Conservation (phyloP, 2,888 invertebrate genomes). For the Catocala nupta region DNA sequence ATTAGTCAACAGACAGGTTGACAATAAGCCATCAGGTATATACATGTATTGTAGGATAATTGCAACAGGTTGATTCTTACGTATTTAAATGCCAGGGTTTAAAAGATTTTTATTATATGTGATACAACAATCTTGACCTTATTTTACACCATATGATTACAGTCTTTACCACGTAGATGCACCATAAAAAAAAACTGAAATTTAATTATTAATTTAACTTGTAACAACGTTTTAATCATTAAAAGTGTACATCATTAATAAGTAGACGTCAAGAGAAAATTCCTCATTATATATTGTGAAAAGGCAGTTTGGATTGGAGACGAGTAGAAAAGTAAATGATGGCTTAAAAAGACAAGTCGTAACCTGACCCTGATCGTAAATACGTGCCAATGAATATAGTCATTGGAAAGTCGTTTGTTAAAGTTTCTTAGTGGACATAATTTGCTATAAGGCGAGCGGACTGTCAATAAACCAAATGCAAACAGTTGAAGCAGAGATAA, state of each 20-base stretch:
- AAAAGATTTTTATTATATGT: too few relatives aligned
- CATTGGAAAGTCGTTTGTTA: slow-evolving; percentile 64
- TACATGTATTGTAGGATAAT: too few relatives aligned
- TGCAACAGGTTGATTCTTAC: too few relatives aligned
- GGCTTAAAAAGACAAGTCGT: slow-evolving; percentile 60
- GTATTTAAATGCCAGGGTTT: too few relatives aligned
- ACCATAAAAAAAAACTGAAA: too few relatives aligned
- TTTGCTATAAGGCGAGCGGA: too few relatives aligned
- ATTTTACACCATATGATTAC: too few relatives aligned
- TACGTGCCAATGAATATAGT: slow-evolving; percentile 47
- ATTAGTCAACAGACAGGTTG: slow-evolving; percentile 18
- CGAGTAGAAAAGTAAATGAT: slow-evolving; percentile 35
- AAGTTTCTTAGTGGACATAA: slow-evolving; percentile 30
- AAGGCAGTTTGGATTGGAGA: slow-evolving; percentile 13
- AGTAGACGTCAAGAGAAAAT: slow-evolving; percentile 1
- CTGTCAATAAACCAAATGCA: neutral
- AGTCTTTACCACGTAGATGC: too few relatives aligned
- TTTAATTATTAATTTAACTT: too few relatives aligned
- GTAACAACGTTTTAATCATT: too few relatives aligned
- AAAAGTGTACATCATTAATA: neutral
- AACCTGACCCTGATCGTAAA: slow-evolving; percentile 58
- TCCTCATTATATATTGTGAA: slow-evolving; percentile 6
- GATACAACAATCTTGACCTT: too few relatives aligned
- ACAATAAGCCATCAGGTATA: slow-evolving; percentile 6
- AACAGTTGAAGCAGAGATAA: neutral